phyloP scores from a whole-genome alignment of 1,140 invertebrate genomes.

The Drosophila mojavensis region DNA sequence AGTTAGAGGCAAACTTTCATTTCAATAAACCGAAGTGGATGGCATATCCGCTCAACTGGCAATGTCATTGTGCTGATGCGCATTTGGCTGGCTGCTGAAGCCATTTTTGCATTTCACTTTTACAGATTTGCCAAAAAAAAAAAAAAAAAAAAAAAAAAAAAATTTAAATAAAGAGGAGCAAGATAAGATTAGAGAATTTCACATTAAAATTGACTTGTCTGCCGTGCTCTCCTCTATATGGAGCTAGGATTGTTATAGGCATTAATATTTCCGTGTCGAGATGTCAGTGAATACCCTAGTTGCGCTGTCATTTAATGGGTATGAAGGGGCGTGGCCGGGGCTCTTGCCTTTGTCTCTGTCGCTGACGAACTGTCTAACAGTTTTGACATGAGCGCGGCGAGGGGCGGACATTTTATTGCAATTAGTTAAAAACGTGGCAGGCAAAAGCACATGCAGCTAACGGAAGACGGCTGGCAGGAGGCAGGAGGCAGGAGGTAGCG shows the following conservation, averaged over 20 bases:
- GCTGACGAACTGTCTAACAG: conserved; percentile 37
- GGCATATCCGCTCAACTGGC: conserved; percentile 2
- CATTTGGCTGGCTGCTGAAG: background rate
- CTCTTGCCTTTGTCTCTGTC: background rate
- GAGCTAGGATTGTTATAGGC: too few species aligned
- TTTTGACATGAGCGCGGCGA: conserved; percentile 32
- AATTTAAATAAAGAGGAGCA: background rate
- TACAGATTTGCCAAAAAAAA: conserved; percentile 36
- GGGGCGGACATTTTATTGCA: conserved; percentile 46
- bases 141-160: conserved; percentile 34
- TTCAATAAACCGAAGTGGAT: conserved; percentile 32
- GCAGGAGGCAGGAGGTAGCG: background rate
- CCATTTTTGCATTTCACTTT: conserved; percentile 52
- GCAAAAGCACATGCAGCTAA: conserved; percentile 17
- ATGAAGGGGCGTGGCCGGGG: background rate
- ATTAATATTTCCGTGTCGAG: too few species aligned
- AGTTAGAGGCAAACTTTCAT: conserved; percentile 38
- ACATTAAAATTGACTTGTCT: background rate
- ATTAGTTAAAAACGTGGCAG: conserved; percentile 51
- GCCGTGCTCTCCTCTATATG: background rate
- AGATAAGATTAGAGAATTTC: conserved; percentile 4
- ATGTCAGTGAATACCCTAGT: background rate
- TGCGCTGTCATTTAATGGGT: background rate
- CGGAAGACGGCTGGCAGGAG: background rate
- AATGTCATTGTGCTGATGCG: conserved; percentile 37